These are phyloP conservation scores for Albula glossodonta DNA, from an alignment of 2,113 vertebrate genomes.

Conservation along the genomic window DNA sequence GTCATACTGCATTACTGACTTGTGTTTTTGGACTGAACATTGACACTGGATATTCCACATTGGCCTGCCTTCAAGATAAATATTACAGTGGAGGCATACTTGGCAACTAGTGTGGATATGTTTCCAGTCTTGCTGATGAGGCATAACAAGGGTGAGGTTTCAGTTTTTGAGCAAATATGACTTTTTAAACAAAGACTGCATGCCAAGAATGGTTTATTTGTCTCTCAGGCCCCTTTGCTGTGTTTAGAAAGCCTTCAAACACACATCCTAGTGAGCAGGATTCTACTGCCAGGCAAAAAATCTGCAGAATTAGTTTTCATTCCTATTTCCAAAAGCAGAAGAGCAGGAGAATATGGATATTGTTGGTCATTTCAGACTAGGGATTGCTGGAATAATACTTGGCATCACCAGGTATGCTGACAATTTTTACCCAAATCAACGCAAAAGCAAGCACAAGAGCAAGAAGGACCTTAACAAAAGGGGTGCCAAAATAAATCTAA, in stretches of 20 bases:
- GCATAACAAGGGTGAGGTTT: constrained; percentile 22
- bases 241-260: neutral
- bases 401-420: neutral
- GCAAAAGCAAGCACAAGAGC: neutral
- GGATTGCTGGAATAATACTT: neutral
- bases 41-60: constrained; percentile 13
- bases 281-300: neutral
- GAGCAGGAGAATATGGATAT: neutral
- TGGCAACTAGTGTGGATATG: constrained; percentile 15
- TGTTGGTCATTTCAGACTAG: neutral
- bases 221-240: neutral
- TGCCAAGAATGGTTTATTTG: constrained; percentile 19
- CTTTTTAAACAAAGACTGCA: constrained; percentile 24
- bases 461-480: neutral
- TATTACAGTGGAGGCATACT: constrained; percentile 4
- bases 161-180: constrained; percentile 11
- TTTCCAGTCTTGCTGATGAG: constrained; percentile 32
- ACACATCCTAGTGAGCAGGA: neutral
- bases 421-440: neutral
- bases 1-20: neutral
- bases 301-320: no score
- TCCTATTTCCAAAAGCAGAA: no score
- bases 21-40: constrained; percentile 8
- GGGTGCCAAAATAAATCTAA: neutral
- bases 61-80: constrained; percentile 26